These are phyloP conservation scores for Helicoverpa assulta DNA, from an alignment of 2,888 invertebrate species.

Conservation along the genomic window DNA sequence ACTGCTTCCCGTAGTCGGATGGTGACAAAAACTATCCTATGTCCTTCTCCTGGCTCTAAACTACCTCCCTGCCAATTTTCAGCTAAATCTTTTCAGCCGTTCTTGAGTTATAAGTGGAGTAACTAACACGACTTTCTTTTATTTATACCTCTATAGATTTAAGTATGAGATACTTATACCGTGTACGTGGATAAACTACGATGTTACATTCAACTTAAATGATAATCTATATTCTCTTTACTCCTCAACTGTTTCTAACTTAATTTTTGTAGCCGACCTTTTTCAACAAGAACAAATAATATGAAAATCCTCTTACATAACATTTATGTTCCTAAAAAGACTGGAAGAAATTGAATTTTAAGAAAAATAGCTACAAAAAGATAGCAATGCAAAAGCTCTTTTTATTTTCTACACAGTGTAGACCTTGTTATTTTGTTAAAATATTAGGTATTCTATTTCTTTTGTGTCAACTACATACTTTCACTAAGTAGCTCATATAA, in stretches of 20 bases:
- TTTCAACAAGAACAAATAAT: slow-evolving; percentile 18
- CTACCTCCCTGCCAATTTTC: no score
- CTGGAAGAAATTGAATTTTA: slow-evolving; percentile 18
- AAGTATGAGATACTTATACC: neutral
- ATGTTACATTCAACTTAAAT: neutral
- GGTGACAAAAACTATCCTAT: no score
- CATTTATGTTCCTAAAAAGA: slow-evolving; percentile 14
- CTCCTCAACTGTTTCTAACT: slow-evolving; percentile 1
- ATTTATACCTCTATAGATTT: no score
- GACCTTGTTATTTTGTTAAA: slow-evolving; percentile 8
- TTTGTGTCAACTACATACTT: neutral
- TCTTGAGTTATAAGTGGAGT: no score
- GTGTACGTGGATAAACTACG: neutral
- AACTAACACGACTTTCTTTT: no score
- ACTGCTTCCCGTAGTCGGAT: no score
- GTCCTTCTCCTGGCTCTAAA: no score
- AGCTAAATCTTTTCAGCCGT: no score
- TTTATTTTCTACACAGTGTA: slow-evolving; percentile 17
- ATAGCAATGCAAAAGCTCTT: slow-evolving; percentile 4
- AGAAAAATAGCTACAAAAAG: slow-evolving; percentile 10
- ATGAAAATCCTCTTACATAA: slow-evolving; percentile 8
- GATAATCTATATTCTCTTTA: slow-evolving; percentile 3
- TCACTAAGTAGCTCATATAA: neutral
- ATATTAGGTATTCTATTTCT: slow-evolving; percentile 4
- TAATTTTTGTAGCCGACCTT: slow-evolving; percentile 11